These are phyloP conservation scores for Labia minor DNA, from an alignment of 2,888 invertebrate species.

Conservation along the genomic window DNA sequence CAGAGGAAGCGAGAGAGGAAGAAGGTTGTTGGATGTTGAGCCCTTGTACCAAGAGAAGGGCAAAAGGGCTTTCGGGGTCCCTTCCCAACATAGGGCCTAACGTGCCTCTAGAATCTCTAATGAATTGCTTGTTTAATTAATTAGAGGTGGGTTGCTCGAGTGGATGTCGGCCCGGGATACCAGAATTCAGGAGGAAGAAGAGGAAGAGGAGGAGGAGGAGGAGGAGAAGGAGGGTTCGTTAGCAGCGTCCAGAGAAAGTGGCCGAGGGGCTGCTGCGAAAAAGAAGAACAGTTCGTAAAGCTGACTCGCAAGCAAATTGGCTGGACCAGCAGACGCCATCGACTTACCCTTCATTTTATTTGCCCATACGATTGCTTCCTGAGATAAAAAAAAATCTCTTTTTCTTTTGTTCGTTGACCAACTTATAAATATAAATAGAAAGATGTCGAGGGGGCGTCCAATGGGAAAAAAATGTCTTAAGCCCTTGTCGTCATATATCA, in stretches of 20 bases:
- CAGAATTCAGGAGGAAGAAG: conserved; percentile 18
- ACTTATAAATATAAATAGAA: neutral
- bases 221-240: conserved; percentile 21
- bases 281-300: conserved; percentile 28
- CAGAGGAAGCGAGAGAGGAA: too few relatives aligned
- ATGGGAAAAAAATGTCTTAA: too few relatives aligned
- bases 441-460: too few relatives aligned
- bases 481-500: too few relatives aligned
- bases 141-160: conserved; percentile 38
- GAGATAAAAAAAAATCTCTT: too few relatives aligned
- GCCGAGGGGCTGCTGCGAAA: conserved; percentile 26
- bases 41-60: neutral
- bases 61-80: neutral
- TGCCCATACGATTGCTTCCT: neutral
- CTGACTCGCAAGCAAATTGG: conserved; percentile 31
- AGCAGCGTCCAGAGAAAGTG: conserved; percentile 15
- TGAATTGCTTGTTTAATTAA: conserved; percentile 69
- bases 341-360: neutral
- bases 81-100: neutral
- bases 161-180: conserved; percentile 18
- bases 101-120: conserved; percentile 36
- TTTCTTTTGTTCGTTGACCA: too few relatives aligned
- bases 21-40: neutral
- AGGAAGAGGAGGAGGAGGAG: too few relatives aligned
- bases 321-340: neutral